Evolutionary conservation across 2,888 invertebrate species (phyloP).

Genomic region (Cryptus armator): DNA sequence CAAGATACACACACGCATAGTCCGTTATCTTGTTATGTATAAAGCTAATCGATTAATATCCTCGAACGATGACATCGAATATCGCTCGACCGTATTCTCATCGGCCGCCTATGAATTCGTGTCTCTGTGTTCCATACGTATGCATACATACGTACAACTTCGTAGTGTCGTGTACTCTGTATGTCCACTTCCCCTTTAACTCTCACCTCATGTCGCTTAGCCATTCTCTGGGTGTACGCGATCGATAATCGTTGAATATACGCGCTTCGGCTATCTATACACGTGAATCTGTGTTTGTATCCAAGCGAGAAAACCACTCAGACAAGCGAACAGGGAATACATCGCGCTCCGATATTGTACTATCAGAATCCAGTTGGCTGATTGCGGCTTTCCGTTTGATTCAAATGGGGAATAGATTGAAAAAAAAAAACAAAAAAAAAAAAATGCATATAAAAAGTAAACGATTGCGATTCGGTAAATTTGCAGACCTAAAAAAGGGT

Average conservation of each 20-base stretch:
- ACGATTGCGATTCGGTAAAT: too few relatives aligned
- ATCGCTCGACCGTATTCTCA: background rate
- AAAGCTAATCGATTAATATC: slow-evolving; percentile 33
- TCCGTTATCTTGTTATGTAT: background rate
- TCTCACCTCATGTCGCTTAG: slow-evolving; percentile 22
- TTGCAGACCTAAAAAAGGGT: too few relatives aligned
- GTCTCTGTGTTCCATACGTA: background rate
- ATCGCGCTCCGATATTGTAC: slow-evolving; percentile 12
- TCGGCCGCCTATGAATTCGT: background rate
- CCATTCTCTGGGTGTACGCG: background rate
- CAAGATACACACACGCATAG: background rate
- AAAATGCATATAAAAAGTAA: background rate
- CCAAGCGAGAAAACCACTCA: slow-evolving; percentile 6
- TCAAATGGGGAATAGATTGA: background rate
- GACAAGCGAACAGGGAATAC: background rate
- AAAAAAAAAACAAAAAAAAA: background rate
- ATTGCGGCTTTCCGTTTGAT: slow-evolving; percentile 6
- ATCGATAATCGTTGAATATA: slow-evolving; percentile 45
- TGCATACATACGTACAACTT: slow-evolving; percentile 4
- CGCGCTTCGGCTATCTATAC: background rate
- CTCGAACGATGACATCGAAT: slow-evolving; percentile 37
- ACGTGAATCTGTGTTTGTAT: slow-evolving; percentile 5
- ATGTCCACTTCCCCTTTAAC: slow-evolving; percentile 6
- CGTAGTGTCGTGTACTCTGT: background rate
- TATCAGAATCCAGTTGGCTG: slow-evolving; percentile 18